Evolutionary conservation across 35 echinoderm and acorn worm genomes (phyloP), one percentile per base, ranked within the genome.

Genomic region (Anneissia japonica): DNA sequence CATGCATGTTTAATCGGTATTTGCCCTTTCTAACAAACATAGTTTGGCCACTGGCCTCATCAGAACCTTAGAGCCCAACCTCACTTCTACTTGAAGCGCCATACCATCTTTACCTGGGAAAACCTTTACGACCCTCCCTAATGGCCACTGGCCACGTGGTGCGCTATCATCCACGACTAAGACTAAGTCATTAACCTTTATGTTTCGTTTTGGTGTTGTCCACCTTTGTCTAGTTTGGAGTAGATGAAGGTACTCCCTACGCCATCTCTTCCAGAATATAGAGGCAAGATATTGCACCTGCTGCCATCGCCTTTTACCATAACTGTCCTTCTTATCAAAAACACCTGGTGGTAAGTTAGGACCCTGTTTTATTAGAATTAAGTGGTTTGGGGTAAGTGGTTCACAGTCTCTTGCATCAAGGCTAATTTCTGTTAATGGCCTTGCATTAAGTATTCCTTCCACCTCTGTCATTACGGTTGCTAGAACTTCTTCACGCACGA

Each of bases 381-480:
- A 37, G 37, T 90, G 87, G 79, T 93, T 93, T 26, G 87, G 88
- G n/a, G 73, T 86, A 0, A 93, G 46, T 45, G 81, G 78, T 55
- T 84, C 37, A 23, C 19, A 26, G 82, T 93, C 91, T 31, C 38
- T 21, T 14, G 79, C 39, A 39, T 94, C 88, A 13, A 80, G 31
- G 45, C 74, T 85, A 0, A 93, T 16, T 43, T 73, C 72, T 31
- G 90, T 88, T 12, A 88, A 26, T 7, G 86, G 91, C 74, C 91
- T 78, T 11, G 78, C 76, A 21, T 73, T 93, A 16, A 79, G 38
- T 6, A 84, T 93, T 46, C 31, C 19, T 73, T 93, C 75, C 31
- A 85, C 91, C 33, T 93, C 91, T 0, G 35, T 56, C 72, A 93
- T 37, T 10, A 88, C 35, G 14, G 86, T 93, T 2, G 39, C 31